Evolutionary conservation across 2,888 invertebrate species (phyloP), one percentile per base, ranked within the genome.

Genomic region (Empis stercorea): DNA sequence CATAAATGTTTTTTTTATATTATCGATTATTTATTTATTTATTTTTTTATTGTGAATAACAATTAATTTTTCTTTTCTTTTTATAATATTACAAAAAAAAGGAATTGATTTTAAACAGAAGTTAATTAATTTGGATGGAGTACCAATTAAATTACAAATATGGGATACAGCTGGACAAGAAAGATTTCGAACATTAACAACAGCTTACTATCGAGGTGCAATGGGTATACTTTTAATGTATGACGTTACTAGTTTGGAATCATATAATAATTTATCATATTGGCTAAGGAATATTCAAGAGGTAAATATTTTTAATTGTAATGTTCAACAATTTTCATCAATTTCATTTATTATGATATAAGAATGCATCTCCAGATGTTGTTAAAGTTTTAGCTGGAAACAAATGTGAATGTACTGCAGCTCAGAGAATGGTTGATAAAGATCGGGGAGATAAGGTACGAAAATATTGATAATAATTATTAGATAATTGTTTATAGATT

Each of bases 221-320:
- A 88, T 89, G 89, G 92, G 92, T 45, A 88, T 92, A 57, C 75
- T 91, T 42, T 76, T 92, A 17, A 86, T 92, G 79, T 92, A 92
- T 64, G 92, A 92, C 66, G 86, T 89, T 56, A 89, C 91, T 37
- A 87, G 86, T 67, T 71, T 86, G 60, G 87, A 87, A 61, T 88
- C 89, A n/a, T 92, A 89, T 66, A 86, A 88, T 65, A 87, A 89
- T 68, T 73, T 92, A 54, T 83, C 86, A 10, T 91, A 91, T 64
- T 92, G 92, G 92, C 74, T 92, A 52, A 78, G 86, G 65, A 89
- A 88, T 70, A 88, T 92, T 56, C 85, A 89, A 73, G 87, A 87
- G 76, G 89, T 87, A 68, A 63, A n/a, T n/a, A n/a, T n/a, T n/a
- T n/a, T n/a, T n/a, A n/a, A n/a, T n/a, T n/a, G n/a, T n/a, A n/a